Evolutionary conservation across 2,113 vertebrate genomes (phyloP).

Genomic region (Lampris megalopsis): DNA sequence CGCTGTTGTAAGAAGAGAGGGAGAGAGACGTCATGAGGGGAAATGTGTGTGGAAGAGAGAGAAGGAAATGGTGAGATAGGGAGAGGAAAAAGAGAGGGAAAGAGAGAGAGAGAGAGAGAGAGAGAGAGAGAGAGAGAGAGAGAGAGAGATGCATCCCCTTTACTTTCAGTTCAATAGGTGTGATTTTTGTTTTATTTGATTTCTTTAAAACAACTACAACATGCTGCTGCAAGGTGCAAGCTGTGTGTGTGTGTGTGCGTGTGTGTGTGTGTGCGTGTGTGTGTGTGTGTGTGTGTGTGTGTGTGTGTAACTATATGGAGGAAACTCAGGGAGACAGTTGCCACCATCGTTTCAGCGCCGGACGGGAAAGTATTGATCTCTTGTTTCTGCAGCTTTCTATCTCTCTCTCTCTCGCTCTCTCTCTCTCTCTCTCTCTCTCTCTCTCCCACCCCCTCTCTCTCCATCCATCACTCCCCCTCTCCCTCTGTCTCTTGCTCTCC

Average conservation of each 20-base stretch:
- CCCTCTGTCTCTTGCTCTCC: neutral
- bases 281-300: conserved; percentile 22
- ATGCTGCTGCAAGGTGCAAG: neutral
- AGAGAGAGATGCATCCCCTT: no score
- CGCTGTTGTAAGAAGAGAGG: no score
- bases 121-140: no score
- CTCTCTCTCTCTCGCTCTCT: conserved; percentile 37
- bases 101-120: no score
- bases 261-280: conserved; percentile 23
- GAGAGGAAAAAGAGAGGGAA: no score
- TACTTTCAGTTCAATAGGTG: no score
- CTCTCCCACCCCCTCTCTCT: neutral
- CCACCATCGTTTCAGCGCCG: conserved; percentile 68
- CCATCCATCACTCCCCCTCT: neutral
- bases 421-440: conserved; percentile 27
- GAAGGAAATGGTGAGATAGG: no score
- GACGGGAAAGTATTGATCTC: conserved; percentile 74
- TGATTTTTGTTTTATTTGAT: no score
- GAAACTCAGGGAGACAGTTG: conserved; percentile 72
- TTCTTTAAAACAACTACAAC: no score
- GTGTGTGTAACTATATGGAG: conserved; percentile 26
- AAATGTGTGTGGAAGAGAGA: no score
- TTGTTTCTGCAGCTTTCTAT: conserved; percentile 58
- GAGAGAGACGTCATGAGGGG: no score
- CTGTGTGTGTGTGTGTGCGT: neutral